A percentile compares a stretch with the other conserved stretches of the same genome.
Evolutionary conservation across 2,888 invertebrate species (phyloP).

Genomic region (Catocala fraxini): DNA sequence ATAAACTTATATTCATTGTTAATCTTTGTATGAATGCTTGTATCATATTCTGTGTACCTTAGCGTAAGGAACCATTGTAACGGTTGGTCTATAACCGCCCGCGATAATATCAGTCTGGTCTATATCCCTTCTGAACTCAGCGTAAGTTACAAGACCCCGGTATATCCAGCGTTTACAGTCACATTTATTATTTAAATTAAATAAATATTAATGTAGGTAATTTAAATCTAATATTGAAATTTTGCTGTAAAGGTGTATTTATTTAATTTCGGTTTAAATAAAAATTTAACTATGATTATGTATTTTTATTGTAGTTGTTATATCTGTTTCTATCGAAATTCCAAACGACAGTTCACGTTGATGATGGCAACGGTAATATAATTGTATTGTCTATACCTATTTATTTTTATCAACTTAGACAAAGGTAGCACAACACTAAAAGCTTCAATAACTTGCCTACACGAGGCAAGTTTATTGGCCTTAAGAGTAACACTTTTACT

Average conservation of each 20-base stretch:
- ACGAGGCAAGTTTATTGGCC: too few species aligned
- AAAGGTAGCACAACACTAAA: too few species aligned
- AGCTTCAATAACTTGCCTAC: too few species aligned
- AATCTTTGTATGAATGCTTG: constrained; percentile 57
- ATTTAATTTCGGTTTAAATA: constrained; percentile 82
- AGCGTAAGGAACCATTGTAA: constrained; percentile 22
- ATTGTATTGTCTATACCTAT: too few species aligned
- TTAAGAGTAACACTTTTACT: too few species aligned
- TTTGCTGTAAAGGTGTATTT: constrained; percentile 83
- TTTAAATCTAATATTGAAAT: constrained; percentile 75
- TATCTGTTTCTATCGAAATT: too few species aligned
- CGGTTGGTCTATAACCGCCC: constrained; percentile 3
- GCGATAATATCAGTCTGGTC: constrained; percentile 13
- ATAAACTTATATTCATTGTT: constrained; percentile 57
- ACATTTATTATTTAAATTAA: constrained; percentile 81
- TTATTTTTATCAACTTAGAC: too few species aligned
- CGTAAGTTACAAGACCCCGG: constrained; percentile 27
- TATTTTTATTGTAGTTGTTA: constrained; percentile 46
- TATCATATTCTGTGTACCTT: constrained; percentile 46
- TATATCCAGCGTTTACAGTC: constrained; percentile 72
- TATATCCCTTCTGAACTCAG: neutral
- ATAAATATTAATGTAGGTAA: constrained; percentile 65
- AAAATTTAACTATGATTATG: constrained; percentile 68
- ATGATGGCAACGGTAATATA: too few species aligned
- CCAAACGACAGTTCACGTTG: too few species aligned